phyloP scores from a whole-genome alignment of 1,140 invertebrate genomes.

The Manduca sexta region DNA sequence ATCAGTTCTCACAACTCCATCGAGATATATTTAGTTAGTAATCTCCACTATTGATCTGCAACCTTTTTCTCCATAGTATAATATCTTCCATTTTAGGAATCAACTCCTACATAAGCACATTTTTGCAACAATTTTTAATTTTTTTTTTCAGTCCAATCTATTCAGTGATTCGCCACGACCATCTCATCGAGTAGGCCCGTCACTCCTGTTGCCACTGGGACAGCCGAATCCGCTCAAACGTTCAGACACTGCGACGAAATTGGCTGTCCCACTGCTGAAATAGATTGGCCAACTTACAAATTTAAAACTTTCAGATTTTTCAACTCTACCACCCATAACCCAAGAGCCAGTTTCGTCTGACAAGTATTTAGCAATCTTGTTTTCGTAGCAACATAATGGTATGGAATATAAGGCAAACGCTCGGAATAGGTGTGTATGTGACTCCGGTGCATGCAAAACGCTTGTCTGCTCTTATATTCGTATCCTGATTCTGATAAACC shows the following conservation, averaged over 20 bases:
- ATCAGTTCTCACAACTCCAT: too few species aligned
- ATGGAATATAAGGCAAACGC: slow-evolving; percentile 1
- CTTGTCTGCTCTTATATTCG: not conserved
- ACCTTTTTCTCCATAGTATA: too few species aligned
- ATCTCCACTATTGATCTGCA: too few species aligned
- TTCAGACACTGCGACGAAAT: slow-evolving; percentile 29
- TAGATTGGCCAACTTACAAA: slow-evolving; percentile 25
- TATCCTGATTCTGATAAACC: too few species aligned
- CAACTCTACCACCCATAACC: slow-evolving; percentile 4
- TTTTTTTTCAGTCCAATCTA: too few species aligned
- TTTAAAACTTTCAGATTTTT: slow-evolving; percentile 2
- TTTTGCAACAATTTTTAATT: too few species aligned
- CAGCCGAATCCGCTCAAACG: slow-evolving; percentile 9
- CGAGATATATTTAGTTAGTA: too few species aligned
- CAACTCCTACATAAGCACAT: too few species aligned
- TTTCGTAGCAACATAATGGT: slow-evolving; percentile 1
- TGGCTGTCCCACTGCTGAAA: slow-evolving; percentile 33
- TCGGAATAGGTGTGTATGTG: slow-evolving; percentile 2
- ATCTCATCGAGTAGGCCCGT: too few species aligned
- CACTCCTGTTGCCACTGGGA: not conserved
- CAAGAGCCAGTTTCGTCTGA: slow-evolving; percentile 10
- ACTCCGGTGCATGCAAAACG: not conserved
- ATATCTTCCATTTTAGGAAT: too few species aligned
- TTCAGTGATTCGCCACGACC: too few species aligned
- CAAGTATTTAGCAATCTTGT: not conserved